Percentiles rank a stretch among this genome's conserved stretches.
Evolutionary conservation across 1,140 invertebrate species (phyloP).

Genomic region (Apis cerana): DNA sequence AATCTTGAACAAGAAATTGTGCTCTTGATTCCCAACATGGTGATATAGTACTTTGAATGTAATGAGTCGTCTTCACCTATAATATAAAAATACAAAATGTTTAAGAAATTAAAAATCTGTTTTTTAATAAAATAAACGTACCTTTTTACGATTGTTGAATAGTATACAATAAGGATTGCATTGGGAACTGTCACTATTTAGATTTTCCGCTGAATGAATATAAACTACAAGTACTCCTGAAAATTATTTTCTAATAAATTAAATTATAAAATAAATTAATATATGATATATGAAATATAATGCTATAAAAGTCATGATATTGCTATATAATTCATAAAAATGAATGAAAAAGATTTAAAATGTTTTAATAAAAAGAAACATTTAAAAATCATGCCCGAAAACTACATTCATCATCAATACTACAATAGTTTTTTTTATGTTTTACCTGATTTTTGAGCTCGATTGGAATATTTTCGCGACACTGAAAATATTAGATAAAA

Average conservation of each 20-base stretch:
- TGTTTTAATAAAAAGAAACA: not conserved
- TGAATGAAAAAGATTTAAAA: not conserved
- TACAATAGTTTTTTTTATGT: constrained; percentile 18
- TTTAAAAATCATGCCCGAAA: constrained; percentile 37
- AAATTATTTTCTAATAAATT: constrained; percentile 15
- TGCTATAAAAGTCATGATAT: not conserved
- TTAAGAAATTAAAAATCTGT: not conserved
- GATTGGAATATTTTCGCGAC: constrained; percentile 54
- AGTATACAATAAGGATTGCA: constrained; percentile 83
- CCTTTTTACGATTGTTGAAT: constrained; percentile 82
- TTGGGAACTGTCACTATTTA: constrained; percentile 78
- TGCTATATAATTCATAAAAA: not conserved
- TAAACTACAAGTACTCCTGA: constrained; percentile 82
- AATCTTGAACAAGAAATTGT: constrained; percentile 83
- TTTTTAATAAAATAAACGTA: constrained; percentile 46
- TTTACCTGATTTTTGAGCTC: constrained; percentile 67
- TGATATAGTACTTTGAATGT: constrained; percentile 78
- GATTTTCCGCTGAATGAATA: constrained; percentile 82
- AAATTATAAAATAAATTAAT: not conserved
- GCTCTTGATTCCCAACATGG: constrained; percentile 81
- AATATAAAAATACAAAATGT: constrained; percentile 47
- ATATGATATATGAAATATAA: not conserved
- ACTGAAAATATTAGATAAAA: constrained; percentile 64
- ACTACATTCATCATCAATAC: constrained; percentile 15
- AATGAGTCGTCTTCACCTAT: constrained; percentile 83